phyloP scores from a whole-genome alignment of 2,888 invertebrate genomes.

The Endomychus coccineus region DNA sequence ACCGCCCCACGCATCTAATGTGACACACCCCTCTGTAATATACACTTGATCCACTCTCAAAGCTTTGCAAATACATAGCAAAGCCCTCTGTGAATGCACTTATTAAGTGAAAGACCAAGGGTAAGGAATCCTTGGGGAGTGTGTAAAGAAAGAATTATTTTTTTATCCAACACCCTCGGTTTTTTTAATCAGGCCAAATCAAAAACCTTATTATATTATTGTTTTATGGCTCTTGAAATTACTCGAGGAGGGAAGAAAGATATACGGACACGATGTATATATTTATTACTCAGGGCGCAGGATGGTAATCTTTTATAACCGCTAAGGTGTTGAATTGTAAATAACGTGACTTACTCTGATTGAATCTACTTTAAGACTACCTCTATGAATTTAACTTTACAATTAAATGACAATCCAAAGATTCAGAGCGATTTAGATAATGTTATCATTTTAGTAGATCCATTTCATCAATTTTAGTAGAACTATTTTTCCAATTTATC shows the following conservation, averaged over 20 bases:
- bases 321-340: too few species aligned
- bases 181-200: conserved; percentile 44
- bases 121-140: conserved; percentile 30
- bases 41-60: conserved; percentile 39
- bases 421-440: too few species aligned
- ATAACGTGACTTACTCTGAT: too few species aligned
- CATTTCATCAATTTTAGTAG: too few species aligned
- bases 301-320: too few species aligned
- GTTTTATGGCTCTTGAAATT: conserved; percentile 34
- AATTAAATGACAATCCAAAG: too few species aligned
- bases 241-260: conserved; percentile 21
- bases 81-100: conserved; percentile 34
- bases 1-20: conserved; percentile 36
- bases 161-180: conserved; percentile 33
- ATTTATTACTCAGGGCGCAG: too few species aligned
- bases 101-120: conserved; percentile 38
- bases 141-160: conserved; percentile 41
- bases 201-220: conserved; percentile 38
- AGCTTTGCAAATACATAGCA: conserved; percentile 27
- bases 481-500: too few species aligned
- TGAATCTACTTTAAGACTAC: too few species aligned
- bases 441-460: too few species aligned
- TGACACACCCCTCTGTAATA: conserved; percentile 41
- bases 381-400: too few species aligned
- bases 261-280: conserved; percentile 6